These are phyloP conservation scores for Hypanus sabinus DNA, from an alignment of 2,113 vertebrate species.

Conservation along the genomic window DNA sequence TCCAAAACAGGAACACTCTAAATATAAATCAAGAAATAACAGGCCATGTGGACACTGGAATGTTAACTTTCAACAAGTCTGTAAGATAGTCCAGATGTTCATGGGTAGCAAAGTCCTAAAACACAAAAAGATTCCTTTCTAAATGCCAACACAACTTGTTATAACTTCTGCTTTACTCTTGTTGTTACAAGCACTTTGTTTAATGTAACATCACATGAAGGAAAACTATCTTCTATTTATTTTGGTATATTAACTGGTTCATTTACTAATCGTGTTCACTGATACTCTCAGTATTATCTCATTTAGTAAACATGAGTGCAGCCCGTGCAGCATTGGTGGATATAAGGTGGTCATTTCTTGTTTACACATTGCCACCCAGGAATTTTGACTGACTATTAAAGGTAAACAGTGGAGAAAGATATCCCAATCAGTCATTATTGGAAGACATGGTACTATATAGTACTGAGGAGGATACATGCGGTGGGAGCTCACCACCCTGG, in stretches of 20 bases:
- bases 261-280: neutral
- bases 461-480: no score
- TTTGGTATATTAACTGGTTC: neutral
- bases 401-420: no score
- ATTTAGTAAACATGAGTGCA: neutral
- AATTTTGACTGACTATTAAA: neutral
- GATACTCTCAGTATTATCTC: no score
- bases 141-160: neutral
- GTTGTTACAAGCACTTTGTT: neutral
- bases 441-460: no score
- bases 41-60: neutral
- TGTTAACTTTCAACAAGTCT: neutral
- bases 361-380: neutral
- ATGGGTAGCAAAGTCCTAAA: neutral
- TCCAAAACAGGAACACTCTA: neutral
- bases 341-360: neutral
- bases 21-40: constrained; percentile 10
- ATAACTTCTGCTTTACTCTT: neutral
- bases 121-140: neutral
- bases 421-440: neutral
- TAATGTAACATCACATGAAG: neutral
- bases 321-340: neutral
- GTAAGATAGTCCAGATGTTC: no score
- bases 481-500: no score
- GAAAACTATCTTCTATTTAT: neutral